Percentiles rank a stretch among this genome's conserved stretches.
Evolutionary conservation across 2,797 vertebrate genomes (phyloP).

Genomic region (Oreortyx pictus): DNA sequence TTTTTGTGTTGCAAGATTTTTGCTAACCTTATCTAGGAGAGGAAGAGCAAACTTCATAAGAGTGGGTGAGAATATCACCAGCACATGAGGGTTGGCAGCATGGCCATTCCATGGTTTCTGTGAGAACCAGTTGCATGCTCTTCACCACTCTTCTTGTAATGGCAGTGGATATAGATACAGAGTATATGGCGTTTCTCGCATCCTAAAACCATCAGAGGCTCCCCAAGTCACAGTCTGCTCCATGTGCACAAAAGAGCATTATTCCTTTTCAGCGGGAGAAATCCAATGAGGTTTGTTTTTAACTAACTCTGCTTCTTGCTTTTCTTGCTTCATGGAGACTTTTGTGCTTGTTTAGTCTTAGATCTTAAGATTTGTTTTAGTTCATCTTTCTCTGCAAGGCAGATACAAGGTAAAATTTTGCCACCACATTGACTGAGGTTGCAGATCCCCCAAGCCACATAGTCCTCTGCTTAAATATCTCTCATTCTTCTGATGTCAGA

Average conservation of each 20-base stretch:
- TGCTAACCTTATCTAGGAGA: neutral
- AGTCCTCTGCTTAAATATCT: neutral
- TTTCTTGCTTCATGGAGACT: neutral
- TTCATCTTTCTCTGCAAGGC: neutral
- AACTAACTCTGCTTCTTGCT: neutral
- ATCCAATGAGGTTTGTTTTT: neutral
- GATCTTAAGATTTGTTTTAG: rapidly evolving
- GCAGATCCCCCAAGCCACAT: neutral
- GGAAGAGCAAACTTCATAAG: neutral
- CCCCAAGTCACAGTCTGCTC: neutral
- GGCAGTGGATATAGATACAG: neutral
- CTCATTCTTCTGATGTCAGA: neutral
- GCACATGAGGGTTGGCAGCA: neutral
- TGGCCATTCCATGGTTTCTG: neutral
- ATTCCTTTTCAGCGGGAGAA: neutral
- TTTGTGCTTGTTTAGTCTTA: neutral
- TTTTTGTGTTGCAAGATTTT: neutral
- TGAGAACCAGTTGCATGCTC: neutral
- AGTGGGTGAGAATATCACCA: too few relatives aligned
- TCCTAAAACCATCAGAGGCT: neutral
- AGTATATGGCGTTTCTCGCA: neutral
- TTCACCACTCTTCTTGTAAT: neutral
- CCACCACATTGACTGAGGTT: rapidly evolving
- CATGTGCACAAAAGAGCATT: rapidly evolving
- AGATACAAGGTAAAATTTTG: neutral